These are phyloP conservation scores for Drosophila macrothrix DNA, from an alignment of 2,888 invertebrate genomes.

Conservation along the genomic window DNA sequence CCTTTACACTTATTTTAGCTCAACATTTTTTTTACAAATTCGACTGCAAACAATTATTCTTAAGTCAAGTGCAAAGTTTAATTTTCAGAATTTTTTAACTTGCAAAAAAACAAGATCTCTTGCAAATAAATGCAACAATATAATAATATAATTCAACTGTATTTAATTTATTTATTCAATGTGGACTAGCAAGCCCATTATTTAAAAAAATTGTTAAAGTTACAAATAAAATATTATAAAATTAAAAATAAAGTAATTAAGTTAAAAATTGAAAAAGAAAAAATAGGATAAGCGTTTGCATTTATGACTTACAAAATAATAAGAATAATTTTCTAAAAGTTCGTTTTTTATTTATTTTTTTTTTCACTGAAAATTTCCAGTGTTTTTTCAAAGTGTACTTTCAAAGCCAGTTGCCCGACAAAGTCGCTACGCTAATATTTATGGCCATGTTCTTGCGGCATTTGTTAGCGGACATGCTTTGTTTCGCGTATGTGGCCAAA, in stretches of 20 bases:
- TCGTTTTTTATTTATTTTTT: not conserved
- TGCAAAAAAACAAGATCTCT: not conserved
- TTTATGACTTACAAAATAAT: not conserved
- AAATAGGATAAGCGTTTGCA: not conserved
- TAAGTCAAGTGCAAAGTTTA: no score
- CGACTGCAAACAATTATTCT: not conserved
- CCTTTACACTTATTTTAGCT: not conserved
- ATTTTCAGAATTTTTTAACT: not conserved
- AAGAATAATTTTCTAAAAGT: no score
- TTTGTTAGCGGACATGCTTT: constrained; percentile 43
- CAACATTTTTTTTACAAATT: not conserved
- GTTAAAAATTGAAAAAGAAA: not conserved
- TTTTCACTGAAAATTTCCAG: not conserved
- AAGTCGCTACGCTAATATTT: constrained; percentile 62
- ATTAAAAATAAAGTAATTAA: not conserved
- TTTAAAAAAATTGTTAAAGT: not conserved
- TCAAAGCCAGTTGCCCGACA: constrained; percentile 8
- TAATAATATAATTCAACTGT: no score
- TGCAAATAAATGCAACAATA: not conserved
- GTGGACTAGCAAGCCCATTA: not conserved
- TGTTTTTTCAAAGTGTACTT: constrained; percentile 4
- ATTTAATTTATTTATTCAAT: not conserved
- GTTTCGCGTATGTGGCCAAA: constrained; percentile 11
- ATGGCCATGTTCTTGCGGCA: constrained; percentile 52
- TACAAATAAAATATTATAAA: not conserved